Evolutionary conservation across 2,113 vertebrate genomes (phyloP), one percentile per base, ranked within the genome.

Genomic region (Phylloscopus trochiloides): DNA sequence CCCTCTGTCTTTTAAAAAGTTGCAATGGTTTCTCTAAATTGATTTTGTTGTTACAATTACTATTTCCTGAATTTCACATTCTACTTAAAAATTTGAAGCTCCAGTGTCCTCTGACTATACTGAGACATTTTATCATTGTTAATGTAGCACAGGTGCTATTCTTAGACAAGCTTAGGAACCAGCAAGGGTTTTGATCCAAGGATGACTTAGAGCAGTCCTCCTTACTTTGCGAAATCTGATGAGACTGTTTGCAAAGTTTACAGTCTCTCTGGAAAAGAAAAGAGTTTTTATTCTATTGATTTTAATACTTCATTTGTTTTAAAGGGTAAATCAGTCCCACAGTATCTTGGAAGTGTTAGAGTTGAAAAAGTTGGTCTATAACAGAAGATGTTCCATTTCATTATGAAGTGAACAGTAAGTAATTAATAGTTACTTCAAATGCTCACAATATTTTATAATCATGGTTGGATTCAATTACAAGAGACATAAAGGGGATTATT

Each of bases 371-470:
- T 77, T 62, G n/a, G 50, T 79, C 47, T 79, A 8, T 74, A 87
- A 58, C 25, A 89, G 66, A 82, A 93, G 58, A 86, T 94, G 83
- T 40, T 96, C 38, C 85, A 95, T 95, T 97, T 97, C 86, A 97
- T 98, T 97, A 96, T 94, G 92, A 95, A 92, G 80, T 80, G 86
- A 93, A 57, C 34, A 91, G 82, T 94, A 62, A 92, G 54, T 95
- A 92, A 97, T 98, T 97, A 97, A 96, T 96, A 93, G 91, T 92
- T 97, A 86, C 84, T 97, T 96, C 94, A 97, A 86, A 79, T 97
- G 70, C 88, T 91, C 89, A 81, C 79, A 96, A 34, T 96, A 82
- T 97, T 94, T 98, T 97, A 97, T 96, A 95, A 94, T 94, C 54
- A 48, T 91, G 85, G 75, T 96, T 95, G 93, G 91, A 97, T 97